A percentile compares a stretch with the other conserved stretches of the same genome.
Evolutionary conservation across 2,888 invertebrate species (phyloP).

Genomic region (Ophion ventricosus): DNA sequence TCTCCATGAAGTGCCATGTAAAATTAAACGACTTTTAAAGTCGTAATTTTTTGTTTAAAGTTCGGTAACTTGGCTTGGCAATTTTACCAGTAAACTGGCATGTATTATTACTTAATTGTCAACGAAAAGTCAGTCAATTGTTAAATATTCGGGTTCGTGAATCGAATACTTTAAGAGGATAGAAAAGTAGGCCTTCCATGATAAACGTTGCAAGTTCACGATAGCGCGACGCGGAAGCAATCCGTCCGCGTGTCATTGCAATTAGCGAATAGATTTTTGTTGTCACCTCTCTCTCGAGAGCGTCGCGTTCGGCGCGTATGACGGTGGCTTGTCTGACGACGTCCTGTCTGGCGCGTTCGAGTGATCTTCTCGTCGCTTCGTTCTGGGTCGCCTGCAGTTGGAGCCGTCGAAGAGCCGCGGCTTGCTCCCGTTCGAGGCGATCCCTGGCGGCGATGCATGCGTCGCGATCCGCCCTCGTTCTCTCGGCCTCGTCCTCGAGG

Average conservation of each 20-base stretch:
- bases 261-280: slow-evolving; percentile 30
- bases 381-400: slow-evolving; percentile 86
- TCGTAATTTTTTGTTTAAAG: too few species aligned
- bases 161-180: too few species aligned
- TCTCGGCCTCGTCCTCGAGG: slow-evolving; percentile 84
- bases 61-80: too few species aligned
- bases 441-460: slow-evolving; percentile 76
- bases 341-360: slow-evolving; percentile 86
- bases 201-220: not conserved
- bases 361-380: slow-evolving; percentile 85
- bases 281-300: slow-evolving; percentile 85
- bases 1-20: too few species aligned
- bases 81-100: too few species aligned
- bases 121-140: too few species aligned
- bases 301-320: slow-evolving; percentile 85
- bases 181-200: too few species aligned
- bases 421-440: slow-evolving; percentile 78
- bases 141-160: too few species aligned
- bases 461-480: slow-evolving; percentile 76
- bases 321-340: slow-evolving; percentile 86
- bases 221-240: not conserved
- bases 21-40: too few species aligned
- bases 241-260: not conserved
- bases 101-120: too few species aligned
- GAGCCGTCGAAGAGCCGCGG: slow-evolving; percentile 82